These are phyloP conservation scores for Gari tellinella DNA, from an alignment of 2,888 invertebrate genomes.

Conservation along the genomic window DNA sequence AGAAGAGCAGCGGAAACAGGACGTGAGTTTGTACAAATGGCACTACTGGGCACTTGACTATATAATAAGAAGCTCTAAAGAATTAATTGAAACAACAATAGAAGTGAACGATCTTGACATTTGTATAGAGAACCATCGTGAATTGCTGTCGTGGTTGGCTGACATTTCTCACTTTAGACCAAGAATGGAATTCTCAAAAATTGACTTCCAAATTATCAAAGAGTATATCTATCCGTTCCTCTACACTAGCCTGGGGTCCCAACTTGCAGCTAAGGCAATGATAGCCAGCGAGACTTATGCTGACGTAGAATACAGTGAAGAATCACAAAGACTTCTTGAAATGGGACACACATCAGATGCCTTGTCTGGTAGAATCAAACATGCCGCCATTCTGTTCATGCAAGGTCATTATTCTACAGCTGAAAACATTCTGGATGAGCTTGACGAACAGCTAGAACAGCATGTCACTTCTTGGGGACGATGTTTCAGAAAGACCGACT, in stretches of 20 bases:
- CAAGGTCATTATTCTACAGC: neutral
- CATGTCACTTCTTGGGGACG: constrained; percentile 1
- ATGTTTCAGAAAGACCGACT: constrained; percentile 14
- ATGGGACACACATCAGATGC: constrained; percentile 7
- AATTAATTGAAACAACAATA: constrained; percentile 10
- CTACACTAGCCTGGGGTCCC: constrained; percentile 15
- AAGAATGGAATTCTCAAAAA: neutral
- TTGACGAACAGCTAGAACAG: constrained; percentile 4
- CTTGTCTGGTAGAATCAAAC: constrained; percentile 14
- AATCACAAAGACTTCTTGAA: neutral
- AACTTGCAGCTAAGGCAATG: neutral
- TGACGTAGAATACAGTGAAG: neutral
- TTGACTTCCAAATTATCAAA: constrained; percentile 1
- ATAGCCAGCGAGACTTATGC: neutral
- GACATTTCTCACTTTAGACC: neutral
- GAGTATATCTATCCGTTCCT: constrained; percentile 12
- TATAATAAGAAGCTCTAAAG: constrained; percentile 13
- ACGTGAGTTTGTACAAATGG: constrained; percentile 13
- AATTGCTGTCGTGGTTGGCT: neutral
- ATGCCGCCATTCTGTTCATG: constrained; percentile 9
- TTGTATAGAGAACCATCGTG: constrained; percentile 4
- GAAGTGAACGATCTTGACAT: constrained; percentile 7
- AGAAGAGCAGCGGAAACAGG: neutral
- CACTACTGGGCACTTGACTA: constrained; percentile 19
- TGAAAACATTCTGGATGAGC: constrained; percentile 7